Conservation (phyloP, 2,113 vertebrate species). For the Scopus umbretta region DNA sequence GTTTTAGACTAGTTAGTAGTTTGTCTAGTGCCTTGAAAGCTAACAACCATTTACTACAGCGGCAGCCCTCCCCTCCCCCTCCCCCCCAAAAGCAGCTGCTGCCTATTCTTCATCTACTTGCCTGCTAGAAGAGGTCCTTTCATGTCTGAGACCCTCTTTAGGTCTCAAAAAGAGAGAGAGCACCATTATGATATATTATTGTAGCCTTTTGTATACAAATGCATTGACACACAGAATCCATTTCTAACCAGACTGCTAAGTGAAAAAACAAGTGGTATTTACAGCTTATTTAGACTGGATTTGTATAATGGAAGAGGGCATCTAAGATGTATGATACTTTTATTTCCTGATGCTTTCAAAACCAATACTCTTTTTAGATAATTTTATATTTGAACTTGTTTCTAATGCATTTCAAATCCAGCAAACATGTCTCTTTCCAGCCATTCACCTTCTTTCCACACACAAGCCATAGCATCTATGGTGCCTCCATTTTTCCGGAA, state of each 20-base stretch:
- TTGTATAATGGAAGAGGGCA: neutral
- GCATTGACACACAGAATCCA: neutral
- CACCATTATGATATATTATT: neutral
- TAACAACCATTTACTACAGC: neutral
- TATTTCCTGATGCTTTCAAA: neutral
- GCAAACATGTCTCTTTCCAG: neutral
- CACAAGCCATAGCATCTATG: neutral
- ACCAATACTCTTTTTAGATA: neutral
- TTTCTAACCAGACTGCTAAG: neutral
- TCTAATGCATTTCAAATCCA: neutral
- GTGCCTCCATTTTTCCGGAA: neutral
- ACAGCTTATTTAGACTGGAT: neutral
- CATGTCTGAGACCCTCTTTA: neutral
- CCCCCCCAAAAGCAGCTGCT: neutral
- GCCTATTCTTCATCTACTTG: neutral
- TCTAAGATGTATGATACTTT: neutral
- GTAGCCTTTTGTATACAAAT: neutral
- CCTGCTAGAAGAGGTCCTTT: neutral
- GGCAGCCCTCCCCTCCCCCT: rapidly evolving
- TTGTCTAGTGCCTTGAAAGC: neutral
- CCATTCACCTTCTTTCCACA: neutral
- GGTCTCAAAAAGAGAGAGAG: neutral
- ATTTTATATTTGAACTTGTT: neutral
- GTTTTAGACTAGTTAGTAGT: neutral
- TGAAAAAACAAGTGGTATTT: neutral